Base-by-base conservation (phyloP, 2,113 vertebrate genomes). In the Anhinga rufa region DNA sequence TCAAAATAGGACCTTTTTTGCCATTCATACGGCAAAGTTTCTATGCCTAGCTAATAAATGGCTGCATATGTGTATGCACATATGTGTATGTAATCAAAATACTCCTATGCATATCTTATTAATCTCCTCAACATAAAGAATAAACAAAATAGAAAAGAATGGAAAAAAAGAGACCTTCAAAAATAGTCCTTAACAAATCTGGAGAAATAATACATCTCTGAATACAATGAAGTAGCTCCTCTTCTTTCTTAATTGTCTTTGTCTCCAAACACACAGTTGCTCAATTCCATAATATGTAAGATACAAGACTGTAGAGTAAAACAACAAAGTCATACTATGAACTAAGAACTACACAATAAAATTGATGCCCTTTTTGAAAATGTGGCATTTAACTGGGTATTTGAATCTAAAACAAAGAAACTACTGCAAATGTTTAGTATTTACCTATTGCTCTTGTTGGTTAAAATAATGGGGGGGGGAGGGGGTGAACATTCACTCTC, bases 341-440 rank as follows among this genome's bases (percentile, higher is more conserved):
- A 92, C 87, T 88, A 92, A 87, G 92, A 97, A 96, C 80, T 88
- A 88, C 62, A 57, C 12, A 49, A 94, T 62, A 94, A 92, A 91
- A 97, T 65, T 71, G 36, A 92, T 95, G 61, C 13, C 65, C 75
- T 89, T 80, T 91, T 71, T 60, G n/a, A 75, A 94, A 96, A 89
- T n/a, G 26, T n/a, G 13, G 19, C 61, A 93, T 88, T 24, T 28
- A 88, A 81, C 54, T 58, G 42, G 11, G 38, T 93, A 90, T 78
- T 92, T 68, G 26, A 93, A 88, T 54, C 48, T 84, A 91, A 97
- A 96, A 97, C 97, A 97, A 98, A 97, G 94, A 95, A 88, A 90
- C 5, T 8, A 4, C 31, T 42, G 13, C 25, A 89, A 86, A 49
- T 83, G 28, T 91, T 96, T 75, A 71, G n/a, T 36, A 86, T 31